A percentile compares a stretch with the other conserved stretches of the same genome.
These are phyloP conservation scores for Clarias batrachus DNA, from an alignment of 2,113 vertebrate genomes.

Conservation along the genomic window DNA sequence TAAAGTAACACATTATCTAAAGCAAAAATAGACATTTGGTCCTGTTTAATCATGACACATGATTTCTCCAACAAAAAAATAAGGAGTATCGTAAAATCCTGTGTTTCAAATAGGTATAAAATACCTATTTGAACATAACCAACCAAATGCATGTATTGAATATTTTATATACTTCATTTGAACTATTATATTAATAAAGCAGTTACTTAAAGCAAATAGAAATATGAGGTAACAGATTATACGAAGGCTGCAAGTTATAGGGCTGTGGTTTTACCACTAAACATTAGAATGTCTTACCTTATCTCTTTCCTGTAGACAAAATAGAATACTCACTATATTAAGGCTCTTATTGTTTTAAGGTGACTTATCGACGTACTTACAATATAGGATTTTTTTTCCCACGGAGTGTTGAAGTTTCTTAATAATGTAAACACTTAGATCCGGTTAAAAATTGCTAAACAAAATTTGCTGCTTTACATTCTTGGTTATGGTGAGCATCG, in stretches of 20 bases:
- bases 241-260: not conserved
- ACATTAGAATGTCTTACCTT: not conserved
- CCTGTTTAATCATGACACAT: not conserved
- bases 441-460: not conserved
- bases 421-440: not conserved
- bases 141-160: not conserved
- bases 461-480: not conserved
- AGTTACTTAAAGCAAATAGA: not conserved
- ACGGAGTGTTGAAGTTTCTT: not conserved
- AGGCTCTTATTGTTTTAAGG: not conserved
- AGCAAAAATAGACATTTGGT: not conserved
- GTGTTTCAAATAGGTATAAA: not conserved
- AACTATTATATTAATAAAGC: not conserved
- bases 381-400: not conserved
- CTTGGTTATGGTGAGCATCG: not conserved
- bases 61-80: too few species aligned
- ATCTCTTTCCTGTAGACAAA: not conserved
- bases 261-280: not conserved
- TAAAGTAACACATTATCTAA: not conserved
- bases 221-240: not conserved
- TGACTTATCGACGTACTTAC: not conserved
- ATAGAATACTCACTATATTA: not conserved
- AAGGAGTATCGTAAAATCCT: not conserved
- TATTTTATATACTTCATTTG: not conserved
- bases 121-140: not conserved